Percentiles rank a stretch among this genome's conserved stretches.
phyloP scores from a whole-genome alignment of 2,797 vertebrate species.

The Protosalanx chinensis region DNA sequence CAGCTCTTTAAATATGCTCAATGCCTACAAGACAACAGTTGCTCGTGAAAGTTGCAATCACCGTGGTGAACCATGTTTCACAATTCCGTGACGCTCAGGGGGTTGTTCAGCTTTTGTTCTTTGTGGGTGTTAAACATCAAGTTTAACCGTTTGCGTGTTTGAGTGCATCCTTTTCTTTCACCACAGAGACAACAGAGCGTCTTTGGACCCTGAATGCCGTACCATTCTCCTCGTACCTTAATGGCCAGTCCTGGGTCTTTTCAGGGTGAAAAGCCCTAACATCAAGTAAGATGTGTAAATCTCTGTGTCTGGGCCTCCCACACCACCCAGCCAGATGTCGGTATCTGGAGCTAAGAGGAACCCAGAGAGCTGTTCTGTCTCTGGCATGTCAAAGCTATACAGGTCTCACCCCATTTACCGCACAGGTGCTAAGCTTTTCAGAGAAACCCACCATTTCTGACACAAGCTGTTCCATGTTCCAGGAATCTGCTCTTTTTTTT shows the following conservation, averaged over 20 bases:
- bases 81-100: not conserved
- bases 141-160: not conserved
- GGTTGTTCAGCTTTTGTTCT: constrained; percentile 17
- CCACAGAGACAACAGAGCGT: not conserved
- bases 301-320: constrained; percentile 29
- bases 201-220: constrained; percentile 12
- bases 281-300: constrained; percentile 31
- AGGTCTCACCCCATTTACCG: not conserved
- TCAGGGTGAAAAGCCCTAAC: constrained; percentile 19
- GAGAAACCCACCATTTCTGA: not conserved
- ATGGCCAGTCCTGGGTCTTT: constrained; percentile 30
- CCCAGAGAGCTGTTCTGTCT: constrained; percentile 16
- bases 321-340: constrained; percentile 31
- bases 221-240: constrained; percentile 18
- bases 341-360: constrained; percentile 32
- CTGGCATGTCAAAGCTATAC: constrained; percentile 34
- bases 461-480: not conserved
- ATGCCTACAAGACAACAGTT: constrained; percentile 3
- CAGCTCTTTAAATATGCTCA: not conserved
- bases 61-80: not conserved
- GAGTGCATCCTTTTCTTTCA: not conserved
- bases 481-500: not conserved
- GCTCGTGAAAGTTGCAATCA: constrained; percentile 13
- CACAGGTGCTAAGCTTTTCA: not conserved
- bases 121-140: constrained; percentile 20